Evolutionary conservation across 2,113 vertebrate species (phyloP), one percentile per base, ranked within the genome.

Genomic region (Tauraco erythrolophus): DNA sequence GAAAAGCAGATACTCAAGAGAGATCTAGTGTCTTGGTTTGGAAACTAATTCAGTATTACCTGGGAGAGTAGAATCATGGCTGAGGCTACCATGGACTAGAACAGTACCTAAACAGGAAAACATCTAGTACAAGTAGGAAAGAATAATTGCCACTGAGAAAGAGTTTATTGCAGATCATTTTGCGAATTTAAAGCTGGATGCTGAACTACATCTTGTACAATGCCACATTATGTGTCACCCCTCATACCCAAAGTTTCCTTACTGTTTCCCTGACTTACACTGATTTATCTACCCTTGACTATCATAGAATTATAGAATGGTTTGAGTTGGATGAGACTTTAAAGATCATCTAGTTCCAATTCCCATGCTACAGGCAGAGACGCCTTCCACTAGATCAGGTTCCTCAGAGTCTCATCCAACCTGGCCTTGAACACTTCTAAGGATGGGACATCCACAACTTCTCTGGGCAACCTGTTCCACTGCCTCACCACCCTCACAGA

Each of bases 171-270:
- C 18, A 66, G 39, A 71, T 7, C 1, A 5, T 56, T 83, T 53
- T 66, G 11, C 8, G 41, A 28, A 50, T 13, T 53, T 8, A 58
- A 74, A 64, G 16, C 5, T 84, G 50, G 16, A 53, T 54, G 14
- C 6, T 70, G 23, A 43, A n/a, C 22, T 76, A 10, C 9, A 25
- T 65, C 6, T 11, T 70, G 4, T 43, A 31, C 14, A n/a, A 43
- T n/a, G 12, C 8, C 4, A 8, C 25, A 17, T 19, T 14, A 25
- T 17, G 10, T 46, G 14, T 27, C 1, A 3, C 22, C 14, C n/a
- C 31, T 75, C 37, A 16, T 19, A 50, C 8, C 2, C 3, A 3
- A 50, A 25, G 14, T 11, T 6, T 65, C 23, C 16, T 58, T 28
- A 22, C 4, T 70, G 7, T 41, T 70, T 54, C 16, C 28, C 2